phyloP scores from a whole-genome alignment of 2,797 vertebrate genomes.

The Xenops minutus region DNA sequence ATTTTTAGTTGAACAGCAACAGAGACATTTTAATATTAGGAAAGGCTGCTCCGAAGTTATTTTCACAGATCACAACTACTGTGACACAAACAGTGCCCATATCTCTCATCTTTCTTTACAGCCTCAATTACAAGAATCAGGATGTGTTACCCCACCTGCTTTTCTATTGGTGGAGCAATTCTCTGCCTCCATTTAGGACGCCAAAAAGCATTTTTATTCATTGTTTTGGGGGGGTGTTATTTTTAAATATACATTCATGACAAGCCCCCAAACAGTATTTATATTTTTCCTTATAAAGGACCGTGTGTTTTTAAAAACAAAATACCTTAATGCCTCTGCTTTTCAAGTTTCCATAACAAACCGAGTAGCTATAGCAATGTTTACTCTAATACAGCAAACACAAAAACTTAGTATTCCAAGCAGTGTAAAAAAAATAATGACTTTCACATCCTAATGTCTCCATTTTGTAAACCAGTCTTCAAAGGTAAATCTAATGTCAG shows the following conservation, averaged over 20 bases:
- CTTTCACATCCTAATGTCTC: conserved; percentile 68
- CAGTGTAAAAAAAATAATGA: conserved; percentile 62
- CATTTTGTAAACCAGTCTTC: conserved; percentile 72
- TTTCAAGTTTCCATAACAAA: conserved; percentile 45
- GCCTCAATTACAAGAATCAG: conserved; percentile 56
- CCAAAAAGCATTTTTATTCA: conserved; percentile 61
- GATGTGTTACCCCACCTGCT: conserved; percentile 33
- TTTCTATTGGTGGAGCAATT: conserved; percentile 9
- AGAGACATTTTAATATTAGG: conserved; percentile 73
- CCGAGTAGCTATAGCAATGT: conserved; percentile 9
- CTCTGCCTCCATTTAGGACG: conserved; percentile 4
- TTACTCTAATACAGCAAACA: conserved; percentile 43
- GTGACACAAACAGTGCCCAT: conserved; percentile 42
- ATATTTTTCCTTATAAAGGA: conserved; percentile 36
- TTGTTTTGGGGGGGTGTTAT: neutral
- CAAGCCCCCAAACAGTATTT: conserved; percentile 41
- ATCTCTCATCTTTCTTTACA: conserved; percentile 47
- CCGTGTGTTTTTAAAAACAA: conserved; percentile 15
- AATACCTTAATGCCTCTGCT: conserved; percentile 41
- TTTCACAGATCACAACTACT: conserved; percentile 64
- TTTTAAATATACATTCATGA: conserved; percentile 15
- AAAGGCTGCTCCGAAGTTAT: conserved; percentile 68
- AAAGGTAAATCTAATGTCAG: conserved; percentile 71
- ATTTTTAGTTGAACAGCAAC: conserved; percentile 74
- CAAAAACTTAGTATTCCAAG: conserved; percentile 39